Base-by-base conservation (phyloP, 2,797 vertebrate genomes). In the Setipinna tenuifilis region DNA sequence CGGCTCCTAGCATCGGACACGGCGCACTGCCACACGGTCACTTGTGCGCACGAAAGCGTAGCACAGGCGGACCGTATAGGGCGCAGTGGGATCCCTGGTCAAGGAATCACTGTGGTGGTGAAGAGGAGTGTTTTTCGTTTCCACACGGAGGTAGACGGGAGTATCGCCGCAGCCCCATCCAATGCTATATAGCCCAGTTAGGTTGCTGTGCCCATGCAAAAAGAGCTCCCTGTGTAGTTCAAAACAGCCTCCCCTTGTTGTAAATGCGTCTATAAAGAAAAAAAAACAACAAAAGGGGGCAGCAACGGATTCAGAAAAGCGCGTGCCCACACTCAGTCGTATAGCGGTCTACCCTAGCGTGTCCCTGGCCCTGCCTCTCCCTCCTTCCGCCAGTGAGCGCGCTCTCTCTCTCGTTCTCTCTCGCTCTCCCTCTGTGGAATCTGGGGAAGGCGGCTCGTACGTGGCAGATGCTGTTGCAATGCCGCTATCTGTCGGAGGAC, bases 1-100 rank as follows among this genome's bases (percentile, higher is more conserved):
- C 96, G 78, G 97, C 93, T 88, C 93, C 96, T 85, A 97, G 91
- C 95, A 95, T 95, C 88, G 89, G 90, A 62, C 54, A 35, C 35
- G 31, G 16, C 28, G 31, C 28, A 41, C 28, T 14, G 31, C 28
- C 28, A 41, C 68, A 75, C 68, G 14, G 68, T 75, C 28, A 41
- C 68, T 75, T 31, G 4, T 17, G 31, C 23, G 12, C 23, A 65
- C 23, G 10, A 25, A 28, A 41, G 35, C 35, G 35, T 41, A 5
- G 1, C 62, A n/a, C 59, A 62, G n/a, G n/a, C 59, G 7, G n/a
- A 21, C 59, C 59, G 62, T 28, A 23, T 23, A 65, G 2, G 23
- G 23, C 23, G 62, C 23, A 65, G 23, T 23, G 28, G 62, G 62
- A 65, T 65, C 62, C 28, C 28, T 28, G 68, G 28, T 17, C 28